Base-by-base conservation (phyloP, 2,797 vertebrate genomes). In the Myripristis jacobus region DNA sequence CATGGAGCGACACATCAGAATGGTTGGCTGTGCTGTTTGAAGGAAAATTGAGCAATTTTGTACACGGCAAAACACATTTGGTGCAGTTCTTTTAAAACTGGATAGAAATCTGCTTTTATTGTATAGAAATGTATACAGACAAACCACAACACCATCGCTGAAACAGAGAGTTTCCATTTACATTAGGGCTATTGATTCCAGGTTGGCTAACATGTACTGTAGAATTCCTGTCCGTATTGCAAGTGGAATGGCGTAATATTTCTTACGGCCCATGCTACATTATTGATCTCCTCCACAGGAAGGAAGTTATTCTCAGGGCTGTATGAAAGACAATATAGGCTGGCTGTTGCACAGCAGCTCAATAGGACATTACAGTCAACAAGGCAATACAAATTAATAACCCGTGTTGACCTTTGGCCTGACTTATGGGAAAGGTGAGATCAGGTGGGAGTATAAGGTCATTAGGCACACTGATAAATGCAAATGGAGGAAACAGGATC, bases 231-330 rank as follows among this genome's bases (percentile, higher is more conserved):
- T 78, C 73, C 79, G 84, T 85, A 82, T 69, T 68, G 73, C 10
- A 0, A 70, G 29, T 48, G 61, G 70, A 77, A 80, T 58, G 66
- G 85, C 67, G 15, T 83, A 83, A 82, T 89, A 87, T 91, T 87
- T 92, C 86, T 83, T 70, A 76, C 3, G 56, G 63, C 63, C 80
- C 29, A 72, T 75, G 80, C 72, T 75, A 77, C 47, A 46, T 57
- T 88, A 94, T 93, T 71, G 92, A 93, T 93, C 83, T 50, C 21
- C 0, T 16, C 18, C 56, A 77, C 83, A 91, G 92, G 92, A 93
- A 92, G 87, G 83, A 90, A 89, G 87, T 87, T 88, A 89, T 89
- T 89, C 87, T 83, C 65, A 80, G 82, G 48, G 29, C 57, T 56
- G 67, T 60, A 84, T 86, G 88, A 91, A 93, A 92, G 87, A 90